phyloP scores from a whole-genome alignment of 2,888 invertebrate genomes.

The Cenopis cana region DNA sequence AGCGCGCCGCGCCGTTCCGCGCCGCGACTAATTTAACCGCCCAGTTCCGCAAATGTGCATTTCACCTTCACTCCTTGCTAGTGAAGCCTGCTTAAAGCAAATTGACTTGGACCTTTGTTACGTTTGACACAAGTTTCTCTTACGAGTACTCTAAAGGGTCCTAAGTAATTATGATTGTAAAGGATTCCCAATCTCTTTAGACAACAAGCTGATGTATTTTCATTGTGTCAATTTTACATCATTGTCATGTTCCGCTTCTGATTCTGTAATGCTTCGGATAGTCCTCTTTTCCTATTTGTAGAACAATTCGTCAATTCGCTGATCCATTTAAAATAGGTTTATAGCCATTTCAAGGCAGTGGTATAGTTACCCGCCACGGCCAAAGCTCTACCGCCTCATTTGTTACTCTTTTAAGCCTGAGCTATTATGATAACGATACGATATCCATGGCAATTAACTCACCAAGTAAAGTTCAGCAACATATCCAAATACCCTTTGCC shows the following conservation, averaged over 20 bases:
- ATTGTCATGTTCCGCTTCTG: not conserved
- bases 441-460: slow-evolving; percentile 13
- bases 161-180: not conserved
- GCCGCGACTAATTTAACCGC: slow-evolving; percentile 63
- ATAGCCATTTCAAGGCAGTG: slow-evolving; percentile 3
- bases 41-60: slow-evolving; percentile 63
- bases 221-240: not conserved
- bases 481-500: slow-evolving; percentile 36
- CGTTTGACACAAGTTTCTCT: not conserved
- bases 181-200: not conserved
- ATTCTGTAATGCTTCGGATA: not conserved
- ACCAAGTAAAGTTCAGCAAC: slow-evolving; percentile 29
- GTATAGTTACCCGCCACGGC: not conserved
- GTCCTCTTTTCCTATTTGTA: not conserved
- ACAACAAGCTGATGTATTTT: too few relatives aligned
- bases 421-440: slow-evolving; percentile 16
- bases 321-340: not conserved
- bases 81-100: slow-evolving; percentile 1
- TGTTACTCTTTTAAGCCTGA: slow-evolving; percentile 10
- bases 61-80: slow-evolving; percentile 32
- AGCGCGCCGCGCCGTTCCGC: slow-evolving; percentile 41
- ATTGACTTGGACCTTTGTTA: not conserved
- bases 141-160: not conserved
- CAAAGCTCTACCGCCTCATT: slow-evolving; percentile 4
- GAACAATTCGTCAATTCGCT: not conserved